Base-by-base conservation (phyloP, 2,797 vertebrate genomes). In the Adelosebastes latens region DNA sequence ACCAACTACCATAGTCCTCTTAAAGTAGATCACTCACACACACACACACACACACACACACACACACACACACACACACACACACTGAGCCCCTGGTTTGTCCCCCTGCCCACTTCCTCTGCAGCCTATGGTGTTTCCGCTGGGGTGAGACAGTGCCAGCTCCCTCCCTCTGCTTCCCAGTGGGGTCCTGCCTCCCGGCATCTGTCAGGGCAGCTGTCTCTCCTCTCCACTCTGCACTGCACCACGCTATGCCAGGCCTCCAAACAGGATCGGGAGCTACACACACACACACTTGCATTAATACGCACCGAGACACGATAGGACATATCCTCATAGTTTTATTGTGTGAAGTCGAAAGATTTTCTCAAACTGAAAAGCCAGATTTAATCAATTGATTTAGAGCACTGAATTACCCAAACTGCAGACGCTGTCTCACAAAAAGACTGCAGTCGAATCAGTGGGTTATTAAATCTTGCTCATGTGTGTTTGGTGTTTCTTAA, bases 131-230 rank as follows among this genome's bases (percentile, higher is more conserved):
- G 96, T 96, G 96, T 95, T 96, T 96, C 95, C 96, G 94, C 94
- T 95, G 95, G 96, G 95, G 95, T 95, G 94, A 95, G 94, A 90
- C 94, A 90, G 94, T 95, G 95, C 95, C 95, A 96, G 94, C 94
- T 94, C 94, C 94, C 93, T 95, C 94, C 95, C 94, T 94, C 95
- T 91, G 93, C 93, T 95, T 96, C 96, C 96, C 94, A 95, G 96
- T 96, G 95, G 96, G 95, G 95, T 96, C 94, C 95, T 96, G 96
- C 95, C 96, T 96, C 96, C 95, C 95, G 93, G 95, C 95, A 96
- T 96, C 96, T 96, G 95, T 96, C 95, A 95, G 95, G 95, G 94
- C 96, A 96, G 95, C 95, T 96, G 95, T 95, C 94, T 93, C 92
- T 94, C 91, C 93, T 94, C 93, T 92, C 93, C 93, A 89, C 91